Base-by-base conservation (phyloP, 2,888 invertebrate species). In the Axea sp. region DNA sequence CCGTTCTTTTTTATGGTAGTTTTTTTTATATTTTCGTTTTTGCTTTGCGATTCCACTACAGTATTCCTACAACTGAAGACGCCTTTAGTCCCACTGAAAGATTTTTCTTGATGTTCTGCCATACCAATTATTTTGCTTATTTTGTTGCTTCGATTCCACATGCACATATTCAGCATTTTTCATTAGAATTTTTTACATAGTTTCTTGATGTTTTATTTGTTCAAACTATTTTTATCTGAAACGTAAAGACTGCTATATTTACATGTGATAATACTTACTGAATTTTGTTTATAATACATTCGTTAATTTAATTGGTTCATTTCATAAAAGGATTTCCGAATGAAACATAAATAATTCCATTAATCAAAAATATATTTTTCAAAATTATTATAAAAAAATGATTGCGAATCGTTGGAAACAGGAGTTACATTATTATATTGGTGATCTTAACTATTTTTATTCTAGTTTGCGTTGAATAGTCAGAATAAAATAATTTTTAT, bases 51-150 rank as follows among this genome's bases (percentile, higher is more conserved):
- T 8, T 28, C 9, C 28, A 6, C 7, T n/a, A 26, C 37, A 37
- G 28, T 11, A n/a, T 41, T 22, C 3, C 15, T n/a, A 28, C 39
- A 15, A 5, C 12, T 12, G 14, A 15, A 12, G 15, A n/a, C 15
- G 14, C 15, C 24, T 59, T 59, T 45, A 8, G 31, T n/a, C n/a
- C 49, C 60, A 30, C 59, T 37, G 47, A 41, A 17, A 30, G 9
- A 7, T 28, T 60, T 60, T 49, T 28, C 41, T 47, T 53, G 28
- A 51, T 43, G 11, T 35, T 53, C 39, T 28, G 55, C 39, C 37
- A 8, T 57, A 67, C 57, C 47, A 55, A 67, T 67, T 67, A 43
- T 49, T 57, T 19, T 37, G n/a, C n/a, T 37, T 28, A 37, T 55
- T 43, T 65, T 43, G 26, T 35, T 45, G 12, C 28, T 31, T 15